phyloP scores from a whole-genome alignment of 2,113 vertebrate genomes.

The Toxostoma redivivum region DNA sequence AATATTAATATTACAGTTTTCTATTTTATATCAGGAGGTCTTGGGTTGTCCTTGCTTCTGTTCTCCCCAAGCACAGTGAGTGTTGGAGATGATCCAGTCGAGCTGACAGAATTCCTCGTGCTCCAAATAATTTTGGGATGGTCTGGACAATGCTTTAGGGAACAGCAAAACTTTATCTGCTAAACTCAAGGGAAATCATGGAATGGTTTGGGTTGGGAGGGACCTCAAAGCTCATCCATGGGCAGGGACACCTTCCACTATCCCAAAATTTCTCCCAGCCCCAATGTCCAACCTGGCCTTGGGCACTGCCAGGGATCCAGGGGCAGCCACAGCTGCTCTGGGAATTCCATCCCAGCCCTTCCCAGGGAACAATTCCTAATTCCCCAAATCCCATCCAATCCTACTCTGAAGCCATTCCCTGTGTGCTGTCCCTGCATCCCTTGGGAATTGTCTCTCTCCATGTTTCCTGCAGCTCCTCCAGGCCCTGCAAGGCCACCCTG shows the following conservation, averaged over 20 bases:
- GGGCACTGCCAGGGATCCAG: not conserved
- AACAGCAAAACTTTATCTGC: not conserved
- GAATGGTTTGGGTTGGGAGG: not conserved
- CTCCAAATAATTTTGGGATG: not conserved
- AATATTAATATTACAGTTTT: not conserved
- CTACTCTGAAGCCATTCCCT: not conserved
- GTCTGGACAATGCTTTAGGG: not conserved
- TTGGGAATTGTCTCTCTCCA: not conserved
- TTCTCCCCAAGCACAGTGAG: not conserved
- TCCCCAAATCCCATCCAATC: not conserved
- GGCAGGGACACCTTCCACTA: not conserved
- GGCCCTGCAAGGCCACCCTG: not conserved
- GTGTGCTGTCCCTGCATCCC: accelerated
- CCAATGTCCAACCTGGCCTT: not conserved
- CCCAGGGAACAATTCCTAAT: not conserved
- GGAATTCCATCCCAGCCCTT: not conserved
- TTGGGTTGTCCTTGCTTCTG: not conserved
- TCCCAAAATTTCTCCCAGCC: no score
- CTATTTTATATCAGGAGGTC: not conserved
- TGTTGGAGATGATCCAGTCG: not conserved
- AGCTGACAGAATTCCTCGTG: not conserved
- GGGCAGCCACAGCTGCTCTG: not conserved
- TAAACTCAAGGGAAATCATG: not conserved
- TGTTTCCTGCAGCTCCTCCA: not conserved
- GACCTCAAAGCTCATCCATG: accelerated